Evolutionary conservation across 2,888 invertebrate genomes (phyloP).

Genomic region (Furcula furcula): DNA sequence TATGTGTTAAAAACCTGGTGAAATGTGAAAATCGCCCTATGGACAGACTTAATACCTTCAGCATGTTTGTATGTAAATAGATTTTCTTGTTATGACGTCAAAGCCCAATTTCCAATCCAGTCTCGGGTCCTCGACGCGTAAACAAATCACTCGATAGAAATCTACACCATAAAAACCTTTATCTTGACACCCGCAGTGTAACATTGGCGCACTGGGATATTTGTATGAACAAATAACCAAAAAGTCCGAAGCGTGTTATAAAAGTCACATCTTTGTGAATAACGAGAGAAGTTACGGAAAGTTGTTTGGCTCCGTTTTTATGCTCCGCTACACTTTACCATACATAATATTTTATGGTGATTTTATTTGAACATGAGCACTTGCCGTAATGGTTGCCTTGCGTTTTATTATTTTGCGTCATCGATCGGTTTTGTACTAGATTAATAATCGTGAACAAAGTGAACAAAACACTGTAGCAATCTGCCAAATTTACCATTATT

Average conservation of each 20-base stretch:
- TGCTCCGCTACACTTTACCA: constrained; percentile 57
- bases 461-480: no score
- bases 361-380: constrained; percentile 55
- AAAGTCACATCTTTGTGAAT: constrained; percentile 74
- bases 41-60: no score
- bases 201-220: constrained; percentile 48
- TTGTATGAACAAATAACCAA: constrained; percentile 63
- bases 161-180: constrained; percentile 36
- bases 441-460: no score
- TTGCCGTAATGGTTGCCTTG: constrained; percentile 26
- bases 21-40: no score
- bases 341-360: constrained; percentile 67
- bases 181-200: constrained; percentile 35
- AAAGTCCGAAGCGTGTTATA: constrained; percentile 67
- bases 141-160: constrained; percentile 40
- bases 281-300: constrained; percentile 72
- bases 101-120: neutral
- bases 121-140: constrained; percentile 18
- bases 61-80: no score
- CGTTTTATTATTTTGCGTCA: constrained; percentile 8
- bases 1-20: no score
- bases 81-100: neutral
- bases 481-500: no score
- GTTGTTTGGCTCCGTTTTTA: constrained; percentile 56
- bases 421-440: no score